These are phyloP conservation scores for Pseudobourletiella spinata DNA, from an alignment of 1,140 invertebrate genomes.

Conservation along the genomic window DNA sequence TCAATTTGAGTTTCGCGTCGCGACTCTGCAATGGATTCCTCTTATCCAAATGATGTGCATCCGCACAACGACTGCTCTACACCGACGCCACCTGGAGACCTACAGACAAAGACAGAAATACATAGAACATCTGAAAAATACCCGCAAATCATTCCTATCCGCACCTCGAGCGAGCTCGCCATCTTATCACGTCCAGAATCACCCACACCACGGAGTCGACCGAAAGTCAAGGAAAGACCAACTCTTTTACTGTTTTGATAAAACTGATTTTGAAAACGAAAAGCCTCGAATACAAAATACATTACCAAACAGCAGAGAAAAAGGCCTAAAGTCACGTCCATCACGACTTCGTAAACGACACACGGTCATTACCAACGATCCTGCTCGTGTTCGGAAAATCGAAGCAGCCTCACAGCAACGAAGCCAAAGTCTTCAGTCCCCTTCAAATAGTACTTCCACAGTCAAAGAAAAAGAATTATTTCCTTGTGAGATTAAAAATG, in stretches of 20 bases:
- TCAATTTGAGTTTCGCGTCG: too few relatives aligned
- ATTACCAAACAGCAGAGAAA: not conserved
- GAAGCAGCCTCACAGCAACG: not conserved
- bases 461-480: too few relatives aligned
- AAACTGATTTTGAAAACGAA: not conserved
- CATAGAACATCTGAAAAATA: too few relatives aligned
- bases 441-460: too few relatives aligned
- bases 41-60: too few relatives aligned
- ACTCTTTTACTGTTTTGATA: not conserved
- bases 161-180: not conserved
- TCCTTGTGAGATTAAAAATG: too few relatives aligned
- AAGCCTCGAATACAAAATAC: not conserved
- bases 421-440: not conserved
- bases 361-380: not conserved
- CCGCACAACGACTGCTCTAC: too few relatives aligned
- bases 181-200: not conserved
- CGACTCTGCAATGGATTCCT: too few relatives aligned
- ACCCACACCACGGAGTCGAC: not conserved
- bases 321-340: not conserved
- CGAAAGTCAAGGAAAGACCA: not conserved
- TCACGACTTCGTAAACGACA: not conserved
- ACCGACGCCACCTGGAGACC: too few relatives aligned
- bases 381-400: not conserved
- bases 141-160: not conserved
- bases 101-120: too few relatives aligned